These are phyloP conservation scores for Entomyzon cyanotis DNA, from an alignment of 2,113 vertebrate species.

Conservation along the genomic window DNA sequence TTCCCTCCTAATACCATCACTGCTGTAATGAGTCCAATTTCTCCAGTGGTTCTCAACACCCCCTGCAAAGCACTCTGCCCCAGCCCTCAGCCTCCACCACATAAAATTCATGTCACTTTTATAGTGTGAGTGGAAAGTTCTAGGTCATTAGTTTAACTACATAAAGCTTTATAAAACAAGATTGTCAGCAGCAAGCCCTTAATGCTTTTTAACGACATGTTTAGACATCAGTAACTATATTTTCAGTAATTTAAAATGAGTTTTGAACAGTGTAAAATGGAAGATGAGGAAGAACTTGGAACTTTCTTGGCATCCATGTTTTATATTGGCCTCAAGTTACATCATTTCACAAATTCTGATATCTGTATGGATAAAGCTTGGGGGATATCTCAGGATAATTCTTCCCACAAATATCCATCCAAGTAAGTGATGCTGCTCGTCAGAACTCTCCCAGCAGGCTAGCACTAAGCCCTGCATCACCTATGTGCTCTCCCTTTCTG, in stretches of 20 bases:
- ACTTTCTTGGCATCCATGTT: background rate
- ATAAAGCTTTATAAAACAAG: background rate
- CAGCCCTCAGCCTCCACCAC: background rate
- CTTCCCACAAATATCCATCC: background rate
- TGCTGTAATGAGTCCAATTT: constrained; percentile 10
- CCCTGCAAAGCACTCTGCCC: background rate
- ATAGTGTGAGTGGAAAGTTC: background rate
- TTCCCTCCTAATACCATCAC: background rate
- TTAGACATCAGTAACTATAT: background rate
- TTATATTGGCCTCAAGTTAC: background rate
- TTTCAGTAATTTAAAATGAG: background rate
- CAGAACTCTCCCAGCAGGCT: background rate
- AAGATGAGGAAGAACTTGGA: background rate
- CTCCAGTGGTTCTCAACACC: background rate
- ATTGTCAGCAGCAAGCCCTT: background rate
- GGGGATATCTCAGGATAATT: background rate
- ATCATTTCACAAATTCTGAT: background rate
- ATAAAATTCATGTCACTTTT: constrained; percentile 5
- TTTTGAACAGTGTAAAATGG: background rate
- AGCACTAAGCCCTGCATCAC: background rate
- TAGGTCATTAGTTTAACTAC: background rate
- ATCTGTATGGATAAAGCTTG: background rate
- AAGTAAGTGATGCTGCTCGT: background rate
- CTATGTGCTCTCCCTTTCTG: background rate
- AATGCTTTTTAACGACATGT: background rate